Percentiles rank a stretch among this genome's conserved stretches.
Evolutionary conservation across 2,888 invertebrate genomes (phyloP).

Genomic region (Spilarctia lutea): DNA sequence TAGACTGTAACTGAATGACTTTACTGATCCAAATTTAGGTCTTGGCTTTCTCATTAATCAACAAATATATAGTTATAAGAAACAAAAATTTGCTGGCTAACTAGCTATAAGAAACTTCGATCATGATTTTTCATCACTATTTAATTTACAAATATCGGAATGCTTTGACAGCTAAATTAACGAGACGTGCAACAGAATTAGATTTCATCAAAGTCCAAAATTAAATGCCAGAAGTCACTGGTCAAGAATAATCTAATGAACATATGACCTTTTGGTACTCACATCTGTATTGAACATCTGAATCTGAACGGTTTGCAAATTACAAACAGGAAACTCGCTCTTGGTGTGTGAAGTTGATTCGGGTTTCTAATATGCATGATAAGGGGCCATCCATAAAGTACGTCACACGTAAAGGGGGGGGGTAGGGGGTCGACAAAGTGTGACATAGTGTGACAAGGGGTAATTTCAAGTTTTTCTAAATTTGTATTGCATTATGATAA

Average conservation of each 20-base stretch:
- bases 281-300: conserved; percentile 39
- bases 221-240: conserved; percentile 8
- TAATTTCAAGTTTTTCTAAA: too few relatives aligned
- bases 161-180: neutral
- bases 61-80: neutral
- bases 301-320: conserved; percentile 46
- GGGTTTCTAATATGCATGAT: conserved; percentile 30
- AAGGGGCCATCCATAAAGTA: too few relatives aligned
- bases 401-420: too few relatives aligned
- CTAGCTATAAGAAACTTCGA: neutral
- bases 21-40: neutral
- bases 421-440: too few relatives aligned
- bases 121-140: neutral
- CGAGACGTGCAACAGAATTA: neutral
- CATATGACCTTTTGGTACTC: conserved; percentile 46
- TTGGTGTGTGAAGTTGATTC: conserved; percentile 37
- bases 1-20: neutral
- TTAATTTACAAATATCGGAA: neutral
- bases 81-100: too few relatives aligned
- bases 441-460: too few relatives aligned
- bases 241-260: conserved; percentile 23
- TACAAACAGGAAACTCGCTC: conserved; percentile 43
- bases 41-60: neutral
- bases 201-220: conserved; percentile 10
- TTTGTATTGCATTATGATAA: too few relatives aligned